Evolutionary conservation across 2,888 invertebrate species (phyloP), one percentile per base, ranked within the genome.

Genomic region (Drosophila yooni): DNA sequence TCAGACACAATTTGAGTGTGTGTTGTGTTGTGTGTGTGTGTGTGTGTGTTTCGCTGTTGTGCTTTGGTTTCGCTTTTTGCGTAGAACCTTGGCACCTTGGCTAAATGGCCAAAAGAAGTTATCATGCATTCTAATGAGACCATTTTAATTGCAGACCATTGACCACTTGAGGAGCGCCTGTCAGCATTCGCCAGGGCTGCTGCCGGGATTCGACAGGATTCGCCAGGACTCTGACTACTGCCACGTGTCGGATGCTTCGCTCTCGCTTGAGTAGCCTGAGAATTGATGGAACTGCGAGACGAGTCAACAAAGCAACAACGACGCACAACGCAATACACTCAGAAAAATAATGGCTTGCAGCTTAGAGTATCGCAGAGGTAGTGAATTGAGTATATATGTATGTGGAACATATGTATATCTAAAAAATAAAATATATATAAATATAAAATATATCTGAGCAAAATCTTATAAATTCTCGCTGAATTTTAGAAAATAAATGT

Each of bases 111-210:
- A 21, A 59, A 81, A 68, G 75, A 89, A 89, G 89, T 88, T 76
- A 82, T 85, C 85, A 88, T 84, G 88, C 88, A 85, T 85, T 89
- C 89, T 85, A 85, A 85, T 85, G 85, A 89, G 85, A 84, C 67
- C 11, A 33, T 88, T 85, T 85, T 85, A 85, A 85, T 85, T 85
- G 85, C 85, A 74, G 85, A 62, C 85, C 85, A 85, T 85, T 85
- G 85, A 85, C 85, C 85, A 85, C 85, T 85, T 84, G 88, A 85
- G 59, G 69, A 78, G 85, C 57, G 57, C 7, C 57, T 43, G 57
- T 57, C 57, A 51, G 51, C 29, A 51, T 73, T 67, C 50, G 27
- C 29, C 51, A 51, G n/a, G 51, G 51, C 51, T 51, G 29, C 25
- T 46, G 46, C 46, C 25, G 38, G 56, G 56, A 56, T 29, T 15